phyloP scores from a whole-genome alignment of 2,888 invertebrate genomes.

The Tolmerus cingulatus region DNA sequence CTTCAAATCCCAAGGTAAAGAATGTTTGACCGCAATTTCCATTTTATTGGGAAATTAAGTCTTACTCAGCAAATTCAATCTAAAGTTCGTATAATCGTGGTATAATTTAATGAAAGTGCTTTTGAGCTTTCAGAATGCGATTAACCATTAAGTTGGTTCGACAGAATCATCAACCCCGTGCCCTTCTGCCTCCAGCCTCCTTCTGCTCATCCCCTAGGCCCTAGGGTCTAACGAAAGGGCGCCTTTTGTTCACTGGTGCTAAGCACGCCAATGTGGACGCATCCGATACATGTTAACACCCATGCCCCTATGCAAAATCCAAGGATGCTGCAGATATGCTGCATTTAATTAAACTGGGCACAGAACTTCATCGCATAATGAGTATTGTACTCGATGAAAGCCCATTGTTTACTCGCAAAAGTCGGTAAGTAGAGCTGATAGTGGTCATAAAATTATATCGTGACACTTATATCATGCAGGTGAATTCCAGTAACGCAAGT shows the following conservation, averaged over 20 bases:
- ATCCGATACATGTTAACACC: background rate
- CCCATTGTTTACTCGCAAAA: background rate
- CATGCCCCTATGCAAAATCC: background rate
- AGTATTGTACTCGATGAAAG: background rate
- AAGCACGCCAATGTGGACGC: background rate
- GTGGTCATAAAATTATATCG: background rate
- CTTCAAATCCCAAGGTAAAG: background rate
- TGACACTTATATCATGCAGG: background rate
- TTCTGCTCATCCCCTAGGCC: background rate
- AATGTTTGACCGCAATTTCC: background rate
- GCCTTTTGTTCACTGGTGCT: background rate
- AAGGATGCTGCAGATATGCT: constrained; percentile 1
- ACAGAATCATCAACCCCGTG: background rate
- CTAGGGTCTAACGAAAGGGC: background rate
- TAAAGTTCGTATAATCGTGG: background rate
- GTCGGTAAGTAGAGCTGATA: background rate
- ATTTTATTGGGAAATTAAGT: background rate
- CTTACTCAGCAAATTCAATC: background rate
- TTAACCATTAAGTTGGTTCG: background rate
- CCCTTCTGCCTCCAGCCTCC: background rate
- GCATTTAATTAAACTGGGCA: constrained; percentile 11
- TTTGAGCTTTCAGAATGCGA: background rate
- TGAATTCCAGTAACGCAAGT: background rate
- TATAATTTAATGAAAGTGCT: background rate
- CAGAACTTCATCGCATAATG: background rate